phyloP scores from a whole-genome alignment of 1,140 invertebrate species.

The Helicoverpa armigera region DNA sequence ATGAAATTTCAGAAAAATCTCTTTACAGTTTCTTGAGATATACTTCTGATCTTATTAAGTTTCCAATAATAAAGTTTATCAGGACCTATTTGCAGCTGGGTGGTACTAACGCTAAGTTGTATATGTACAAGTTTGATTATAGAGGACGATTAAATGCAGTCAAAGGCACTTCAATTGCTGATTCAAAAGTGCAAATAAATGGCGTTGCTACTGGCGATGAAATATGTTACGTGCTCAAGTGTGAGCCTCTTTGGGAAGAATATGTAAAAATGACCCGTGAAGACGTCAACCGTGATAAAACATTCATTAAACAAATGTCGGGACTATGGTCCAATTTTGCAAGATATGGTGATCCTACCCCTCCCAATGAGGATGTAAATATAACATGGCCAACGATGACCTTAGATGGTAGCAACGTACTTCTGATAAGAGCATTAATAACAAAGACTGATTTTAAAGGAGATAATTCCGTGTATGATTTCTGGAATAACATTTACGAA shows the following conservation, averaged over 20 bases:
- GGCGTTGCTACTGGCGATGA: slow-evolving; percentile 78
- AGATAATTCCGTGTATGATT: slow-evolving; percentile 68
- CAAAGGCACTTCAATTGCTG: slow-evolving; percentile 67
- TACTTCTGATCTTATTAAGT: slow-evolving; percentile 70
- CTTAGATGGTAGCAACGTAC: slow-evolving; percentile 64
- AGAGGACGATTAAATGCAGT: slow-evolving; percentile 71
- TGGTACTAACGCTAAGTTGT: slow-evolving; percentile 58
- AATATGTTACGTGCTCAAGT: slow-evolving; percentile 78
- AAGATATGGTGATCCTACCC: slow-evolving; percentile 78
- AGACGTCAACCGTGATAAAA: slow-evolving; percentile 63
- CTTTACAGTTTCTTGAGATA: slow-evolving; percentile 67
- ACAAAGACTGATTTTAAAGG: slow-evolving; percentile 60
- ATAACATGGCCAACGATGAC: slow-evolving; percentile 70
- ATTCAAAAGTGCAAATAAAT: slow-evolving; percentile 62
- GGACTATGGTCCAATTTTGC: slow-evolving; percentile 85
- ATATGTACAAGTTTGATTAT: slow-evolving; percentile 79
- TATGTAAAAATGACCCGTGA: slow-evolving; percentile 69
- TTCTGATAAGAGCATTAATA: slow-evolving; percentile 64
- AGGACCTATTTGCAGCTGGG: slow-evolving; percentile 52
- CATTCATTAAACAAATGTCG: slow-evolving; percentile 74
- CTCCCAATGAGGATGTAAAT: slow-evolving; percentile 51
- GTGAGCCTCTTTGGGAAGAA: slow-evolving; percentile 73
- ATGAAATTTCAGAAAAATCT: slow-evolving; percentile 60
- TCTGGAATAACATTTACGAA: slow-evolving; percentile 76
- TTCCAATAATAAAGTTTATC: slow-evolving; percentile 76